Base-by-base conservation (phyloP, 2,888 invertebrate genomes). In the Timema cristinae region DNA sequence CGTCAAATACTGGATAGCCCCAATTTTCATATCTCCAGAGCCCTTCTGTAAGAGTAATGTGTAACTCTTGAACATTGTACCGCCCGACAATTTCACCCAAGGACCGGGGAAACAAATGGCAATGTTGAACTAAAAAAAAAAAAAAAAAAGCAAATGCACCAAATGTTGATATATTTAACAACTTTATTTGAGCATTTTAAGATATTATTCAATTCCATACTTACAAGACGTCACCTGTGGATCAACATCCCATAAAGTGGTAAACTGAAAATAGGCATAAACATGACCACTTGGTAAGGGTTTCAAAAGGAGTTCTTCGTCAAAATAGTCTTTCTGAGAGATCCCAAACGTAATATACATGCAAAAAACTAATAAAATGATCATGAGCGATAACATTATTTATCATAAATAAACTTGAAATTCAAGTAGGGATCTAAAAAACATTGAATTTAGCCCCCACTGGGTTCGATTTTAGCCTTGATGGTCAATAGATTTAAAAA, bases 11-110 rank as follows among this genome's bases (percentile, higher is more conserved):
- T 5, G 97, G 97, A 83, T 96, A 96, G 0, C 98, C 98, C 98
- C 98, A 99, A 71, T 90, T 89, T 77, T 92, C 90, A 81, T 97
- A 92, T 74, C 92, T 89, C 98, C 98, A 99, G 71, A 95, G 85
- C 0, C 98, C 98, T 82, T 95, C 94, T 0, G 97, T 97, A 73
- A 98, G 86, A 72, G 93, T 92, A 68, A 99, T 86, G 79, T 97
- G 96, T 32, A 99, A 82, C 81, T 98, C 98, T 80, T 92, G 91
- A 0, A 98, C 90, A 79, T 91, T 87, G 81, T 94, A 94, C 51
- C 91, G 87, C 66, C 90, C 87, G 77, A 97, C 86, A 61, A 98
- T 90, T 85, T 98, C 97, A 11, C 94, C 92, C 68, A 98, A 84
- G 1, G 94, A 90, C 78, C 95, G 89, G 5, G 98, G 95, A 80